These are phyloP conservation scores for Cephus sareptanus DNA, from an alignment of 2,888 invertebrate genomes.

Conservation along the genomic window DNA sequence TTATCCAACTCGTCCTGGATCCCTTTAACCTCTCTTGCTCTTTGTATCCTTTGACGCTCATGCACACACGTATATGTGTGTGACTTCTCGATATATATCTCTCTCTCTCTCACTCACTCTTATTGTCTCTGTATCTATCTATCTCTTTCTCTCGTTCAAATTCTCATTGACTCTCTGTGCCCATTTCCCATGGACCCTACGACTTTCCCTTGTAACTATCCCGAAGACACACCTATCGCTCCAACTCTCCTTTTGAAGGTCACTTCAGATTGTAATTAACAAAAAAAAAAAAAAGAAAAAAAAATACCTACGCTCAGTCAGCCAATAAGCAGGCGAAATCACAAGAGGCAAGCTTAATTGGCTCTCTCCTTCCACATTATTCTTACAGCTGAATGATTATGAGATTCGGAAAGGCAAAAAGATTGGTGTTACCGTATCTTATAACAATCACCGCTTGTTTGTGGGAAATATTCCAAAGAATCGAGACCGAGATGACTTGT, in stretches of 20 bases:
- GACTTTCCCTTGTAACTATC: neutral
- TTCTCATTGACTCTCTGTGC: too few species aligned
- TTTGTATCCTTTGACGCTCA: slow-evolving; percentile 8
- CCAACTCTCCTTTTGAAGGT: slow-evolving; percentile 4
- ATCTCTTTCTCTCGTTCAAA: slow-evolving; percentile 5
- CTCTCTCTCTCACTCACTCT: slow-evolving; percentile 15
- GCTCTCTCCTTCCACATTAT: slow-evolving; percentile 83
- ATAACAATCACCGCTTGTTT: slow-evolving; percentile 99
- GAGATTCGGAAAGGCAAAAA: slow-evolving; percentile 99
- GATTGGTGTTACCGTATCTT: slow-evolving; percentile 99
- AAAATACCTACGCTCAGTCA: slow-evolving; percentile 50
- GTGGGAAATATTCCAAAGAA: slow-evolving; percentile 99
- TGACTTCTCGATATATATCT: slow-evolving; percentile 17
- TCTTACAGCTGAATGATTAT: slow-evolving; percentile 99
- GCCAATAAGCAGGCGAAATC: slow-evolving; percentile 63
- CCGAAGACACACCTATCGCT: slow-evolving; percentile 20
- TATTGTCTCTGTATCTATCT: slow-evolving; percentile 24
- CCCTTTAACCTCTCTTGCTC: neutral
- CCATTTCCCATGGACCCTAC: too few species aligned
- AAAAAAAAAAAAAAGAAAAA: slow-evolving; percentile 21
- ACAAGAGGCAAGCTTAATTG: slow-evolving; percentile 67
- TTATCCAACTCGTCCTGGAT: neutral
- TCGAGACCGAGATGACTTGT: slow-evolving; percentile 99
- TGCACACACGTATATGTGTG: neutral
- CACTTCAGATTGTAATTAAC: slow-evolving; percentile 10